A percentile compares a stretch with the other conserved stretches of the same genome.
Conservation (phyloP, 1,140 invertebrate genomes). For the Elysia chlorotica region DNA sequence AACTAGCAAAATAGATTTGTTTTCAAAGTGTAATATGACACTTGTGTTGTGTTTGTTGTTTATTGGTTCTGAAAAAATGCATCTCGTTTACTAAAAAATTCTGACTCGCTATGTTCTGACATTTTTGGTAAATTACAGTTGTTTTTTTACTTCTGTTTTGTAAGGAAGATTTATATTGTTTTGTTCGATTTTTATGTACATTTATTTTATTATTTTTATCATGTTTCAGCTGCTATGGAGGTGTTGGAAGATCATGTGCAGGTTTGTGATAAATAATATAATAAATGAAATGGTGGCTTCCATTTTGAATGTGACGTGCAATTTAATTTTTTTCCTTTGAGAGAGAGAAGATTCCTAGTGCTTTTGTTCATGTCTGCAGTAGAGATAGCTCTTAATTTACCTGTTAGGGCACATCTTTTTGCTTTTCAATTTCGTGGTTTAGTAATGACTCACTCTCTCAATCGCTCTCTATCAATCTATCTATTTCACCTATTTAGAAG, state of each 20-base stretch:
- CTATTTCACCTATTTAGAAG: no score
- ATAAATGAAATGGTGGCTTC: no score
- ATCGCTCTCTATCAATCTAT: no score
- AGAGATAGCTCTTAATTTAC: neutral
- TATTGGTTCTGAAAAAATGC: no score
- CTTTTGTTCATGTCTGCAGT: neutral
- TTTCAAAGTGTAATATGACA: no score
- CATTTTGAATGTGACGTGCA: no score
- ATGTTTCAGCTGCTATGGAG: conserved; percentile 25
- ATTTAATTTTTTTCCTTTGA: no score
- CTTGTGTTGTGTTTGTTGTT: no score
- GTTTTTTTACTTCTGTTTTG: neutral
- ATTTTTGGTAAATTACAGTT: no score
- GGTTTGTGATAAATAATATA: conserved; percentile 18
- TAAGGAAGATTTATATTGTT: neutral
- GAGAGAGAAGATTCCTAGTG: neutral
- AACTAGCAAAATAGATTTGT: no score
- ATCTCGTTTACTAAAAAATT: no score
- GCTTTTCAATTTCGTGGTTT: neutral
- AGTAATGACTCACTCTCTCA: neutral
- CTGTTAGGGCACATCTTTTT: neutral
- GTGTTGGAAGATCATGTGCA: conserved; percentile 22
- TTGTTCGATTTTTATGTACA: neutral
- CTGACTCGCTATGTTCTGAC: no score
- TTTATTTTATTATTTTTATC: neutral